A percentile compares a stretch with the other conserved stretches of the same genome.
Evolutionary conservation across 2,797 vertebrate genomes (phyloP).

Genomic region (Rhinella marina): DNA sequence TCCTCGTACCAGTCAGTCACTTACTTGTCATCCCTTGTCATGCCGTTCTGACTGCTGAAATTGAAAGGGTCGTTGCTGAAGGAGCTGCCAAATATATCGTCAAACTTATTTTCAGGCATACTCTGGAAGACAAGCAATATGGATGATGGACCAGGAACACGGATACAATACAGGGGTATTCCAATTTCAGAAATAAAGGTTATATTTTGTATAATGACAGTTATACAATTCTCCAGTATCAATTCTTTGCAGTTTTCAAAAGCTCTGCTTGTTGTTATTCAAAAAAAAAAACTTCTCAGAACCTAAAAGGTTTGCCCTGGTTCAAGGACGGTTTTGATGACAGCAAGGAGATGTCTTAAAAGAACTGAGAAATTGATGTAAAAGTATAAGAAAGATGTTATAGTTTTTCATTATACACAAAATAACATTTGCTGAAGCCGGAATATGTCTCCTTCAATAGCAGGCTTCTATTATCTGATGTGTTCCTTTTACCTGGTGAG

Average conservation of each 20-base stretch:
- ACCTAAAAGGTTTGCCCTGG: too few relatives aligned
- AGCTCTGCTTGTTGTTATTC: too few relatives aligned
- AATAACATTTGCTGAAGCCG: too few relatives aligned
- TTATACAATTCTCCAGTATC: neutral
- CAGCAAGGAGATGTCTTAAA: too few relatives aligned
- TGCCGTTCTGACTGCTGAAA: constrained; percentile 96
- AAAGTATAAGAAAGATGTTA: too few relatives aligned
- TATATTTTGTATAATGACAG: neutral
- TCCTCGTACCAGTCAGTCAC: constrained; percentile 53
- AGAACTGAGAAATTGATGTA: too few relatives aligned
- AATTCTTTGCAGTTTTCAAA: neutral
- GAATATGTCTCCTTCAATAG: neutral
- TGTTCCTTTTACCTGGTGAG: constrained; percentile 79
- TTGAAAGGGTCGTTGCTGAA: constrained; percentile 91
- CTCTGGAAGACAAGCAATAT: constrained; percentile 70
- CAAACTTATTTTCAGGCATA: constrained; percentile 89
- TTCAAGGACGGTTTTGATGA: too few relatives aligned
- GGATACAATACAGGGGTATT: neutral
- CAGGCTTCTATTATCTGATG: neutral
- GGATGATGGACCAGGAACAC: neutral
- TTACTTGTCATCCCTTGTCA: constrained; percentile 94
- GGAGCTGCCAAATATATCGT: constrained; percentile 93
- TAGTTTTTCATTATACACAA: too few relatives aligned
- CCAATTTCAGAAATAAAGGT: too few relatives aligned
- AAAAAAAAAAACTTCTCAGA: too few relatives aligned